These are phyloP conservation scores for Gymnothorax reevesii DNA, from an alignment of 2,797 vertebrate genomes.

Conservation along the genomic window DNA sequence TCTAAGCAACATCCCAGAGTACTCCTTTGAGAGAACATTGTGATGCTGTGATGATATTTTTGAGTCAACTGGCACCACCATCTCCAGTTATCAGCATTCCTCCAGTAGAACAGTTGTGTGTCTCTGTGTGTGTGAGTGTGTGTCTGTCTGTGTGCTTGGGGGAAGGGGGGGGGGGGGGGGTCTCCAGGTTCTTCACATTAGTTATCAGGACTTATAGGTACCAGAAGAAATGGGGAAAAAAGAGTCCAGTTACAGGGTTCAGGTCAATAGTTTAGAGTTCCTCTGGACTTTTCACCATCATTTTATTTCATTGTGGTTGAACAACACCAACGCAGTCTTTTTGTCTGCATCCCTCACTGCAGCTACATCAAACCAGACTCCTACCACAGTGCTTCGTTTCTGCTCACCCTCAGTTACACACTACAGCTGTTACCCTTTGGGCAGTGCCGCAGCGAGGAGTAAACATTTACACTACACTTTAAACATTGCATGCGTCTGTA, in stretches of 20 bases:
- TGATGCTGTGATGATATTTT: background rate
- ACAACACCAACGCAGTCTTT: background rate
- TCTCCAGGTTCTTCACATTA: background rate
- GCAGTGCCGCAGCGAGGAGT: background rate
- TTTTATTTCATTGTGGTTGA: background rate
- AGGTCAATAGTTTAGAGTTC: background rate
- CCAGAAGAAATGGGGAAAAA: background rate
- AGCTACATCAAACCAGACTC: conserved; percentile 5
- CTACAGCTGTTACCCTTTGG: background rate
- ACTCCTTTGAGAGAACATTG: background rate
- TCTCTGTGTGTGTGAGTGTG: no score
- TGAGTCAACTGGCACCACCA: background rate
- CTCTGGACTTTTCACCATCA: background rate
- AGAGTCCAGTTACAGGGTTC: background rate
- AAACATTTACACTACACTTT: background rate
- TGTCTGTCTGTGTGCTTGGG: no score
- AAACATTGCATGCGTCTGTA: background rate
- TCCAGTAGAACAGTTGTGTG: background rate
- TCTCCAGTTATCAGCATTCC: background rate
- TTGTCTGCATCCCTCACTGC: background rate
- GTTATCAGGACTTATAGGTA: background rate
- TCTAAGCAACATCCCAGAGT: background rate
- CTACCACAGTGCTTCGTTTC: background rate
- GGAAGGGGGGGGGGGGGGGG: background rate
- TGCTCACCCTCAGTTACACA: background rate